Base-by-base conservation (phyloP, 2,888 invertebrate species). In the Unio delphinus region DNA sequence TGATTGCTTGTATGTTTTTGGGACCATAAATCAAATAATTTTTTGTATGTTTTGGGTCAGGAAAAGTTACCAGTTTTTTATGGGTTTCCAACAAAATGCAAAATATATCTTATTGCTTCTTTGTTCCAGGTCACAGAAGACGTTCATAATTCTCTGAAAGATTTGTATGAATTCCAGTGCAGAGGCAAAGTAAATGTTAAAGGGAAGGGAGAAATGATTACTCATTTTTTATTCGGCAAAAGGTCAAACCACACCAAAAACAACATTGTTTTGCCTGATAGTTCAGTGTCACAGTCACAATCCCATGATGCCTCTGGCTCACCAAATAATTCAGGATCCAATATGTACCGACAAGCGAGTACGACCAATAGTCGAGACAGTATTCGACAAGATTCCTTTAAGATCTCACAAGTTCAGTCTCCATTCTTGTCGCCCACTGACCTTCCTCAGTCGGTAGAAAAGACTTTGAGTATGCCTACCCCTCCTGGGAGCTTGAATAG, bases 201-300 rank as follows among this genome's bases (percentile, higher is more conserved):
- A 87, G 96, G 96, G 1, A 96, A 96, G 90, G 96, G 96, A 0
- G 95, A 96, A 86, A 96, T 97, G 96, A 95, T 95, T 8, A 96
- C 96, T 0, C 96, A 96, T 88, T 96, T 96, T 88, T 92, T 97
- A n/a, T 62, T 81, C 6, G 82, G 84, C 18, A 72, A 83, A 58
- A 84, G 83, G 69, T 59, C 74, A 45, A 45, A 45, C 15, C 45
- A 45, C 11, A 11, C 45, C 45, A 45, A 15, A 77, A 58, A 69
- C 73, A 7, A 54, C 55, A 54, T 20, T 55, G 23, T 45, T 45
- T 3, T 54, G 18, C 23, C 26, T 45, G 20, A 55, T 34, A 6
- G 28, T 17, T 58, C 69, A 28, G 26, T 58, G 15, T n/a, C 56
- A 4, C n/a, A 54, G 26, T 34, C 73, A 30, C 5, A 55, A 7